phyloP scores from a whole-genome alignment of 2,113 vertebrate species.

The Halcyon malimbica region DNA sequence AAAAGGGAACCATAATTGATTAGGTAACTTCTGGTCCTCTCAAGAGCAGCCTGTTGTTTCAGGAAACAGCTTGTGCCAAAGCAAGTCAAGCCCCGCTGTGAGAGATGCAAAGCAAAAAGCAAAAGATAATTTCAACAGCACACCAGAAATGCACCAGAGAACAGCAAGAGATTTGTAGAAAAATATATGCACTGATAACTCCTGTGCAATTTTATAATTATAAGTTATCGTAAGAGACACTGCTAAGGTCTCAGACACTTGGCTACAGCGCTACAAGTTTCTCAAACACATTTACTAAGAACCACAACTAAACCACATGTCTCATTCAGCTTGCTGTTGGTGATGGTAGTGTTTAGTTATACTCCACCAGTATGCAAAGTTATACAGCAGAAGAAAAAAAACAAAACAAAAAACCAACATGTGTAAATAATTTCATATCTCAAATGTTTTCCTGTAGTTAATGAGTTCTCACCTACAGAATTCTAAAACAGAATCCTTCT shows the following conservation, averaged over 20 bases:
- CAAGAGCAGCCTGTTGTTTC: not conserved
- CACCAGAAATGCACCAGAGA: not conserved
- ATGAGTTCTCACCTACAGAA: not conserved
- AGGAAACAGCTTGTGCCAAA: not conserved
- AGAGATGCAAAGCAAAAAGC: not conserved
- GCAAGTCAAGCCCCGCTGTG: not conserved
- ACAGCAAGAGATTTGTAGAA: not conserved
- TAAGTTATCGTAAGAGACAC: accelerated
- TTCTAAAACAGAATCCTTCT: not conserved
- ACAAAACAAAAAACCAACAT: not conserved
- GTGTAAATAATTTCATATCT: not conserved
- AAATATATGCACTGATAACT: not conserved
- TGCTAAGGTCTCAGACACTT: not conserved
- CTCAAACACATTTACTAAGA: not conserved
- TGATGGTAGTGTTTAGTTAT: not conserved
- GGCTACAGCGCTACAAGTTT: not conserved
- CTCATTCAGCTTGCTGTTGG: not conserved
- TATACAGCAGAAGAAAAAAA: not conserved
- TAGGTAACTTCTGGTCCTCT: not conserved
- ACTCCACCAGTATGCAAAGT: not conserved
- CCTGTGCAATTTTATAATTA: not conserved
- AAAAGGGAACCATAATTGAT: not conserved
- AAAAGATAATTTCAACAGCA: not conserved
- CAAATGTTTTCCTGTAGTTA: not conserved
- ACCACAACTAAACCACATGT: not conserved